Base-by-base conservation (phyloP, 2,113 vertebrate genomes). In the Perca flavescens region DNA sequence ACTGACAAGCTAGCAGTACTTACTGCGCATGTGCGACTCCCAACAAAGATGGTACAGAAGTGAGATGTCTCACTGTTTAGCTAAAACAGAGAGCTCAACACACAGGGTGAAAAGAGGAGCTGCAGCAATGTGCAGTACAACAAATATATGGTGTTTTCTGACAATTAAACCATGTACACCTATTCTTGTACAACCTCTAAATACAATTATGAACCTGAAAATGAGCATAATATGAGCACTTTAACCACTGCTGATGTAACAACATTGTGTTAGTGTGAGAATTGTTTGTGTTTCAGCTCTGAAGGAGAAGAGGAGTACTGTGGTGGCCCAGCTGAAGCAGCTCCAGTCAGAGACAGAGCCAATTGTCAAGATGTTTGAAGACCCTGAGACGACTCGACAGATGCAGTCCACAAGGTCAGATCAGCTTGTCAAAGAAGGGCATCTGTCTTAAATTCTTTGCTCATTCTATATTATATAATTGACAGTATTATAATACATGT, bases 351-450 rank as follows among this genome's bases (percentile, higher is more conserved):
- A 99, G 93, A 99, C 97, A 0, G 97, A 97, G 66, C 97, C 97
- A n/a, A 99, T 99, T 60, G 97, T 99, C 68, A 98, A 99, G 94
- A 99, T 99, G 97, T 99, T 98, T 89, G 97, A 99, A 85, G 97
- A 99, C 93, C 96, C 96, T 15, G 98, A 99, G 93, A 99, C 98
- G n/a, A 98, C 97, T 1, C 95, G 97, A 52, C 98, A 99, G 92
- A 99, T 99, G 97, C 97, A 99, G 86, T 98, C 97, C 76, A 98
- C 97, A 1, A 97, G 98, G 97, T 98, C 93, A 85, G 62, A 79
- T 5, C 22, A 22, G 1, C 56, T 10, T 19, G 2, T 21, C 9
- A 50, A 14, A 50, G 28, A 46, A 22, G 25, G 11, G 25, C 50
- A 16, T 50, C 14, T 7, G 14, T 70, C 10, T 31, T 15, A 50